phyloP scores from a whole-genome alignment of 2,888 invertebrate genomes.

The Heteromurus nitidus region DNA sequence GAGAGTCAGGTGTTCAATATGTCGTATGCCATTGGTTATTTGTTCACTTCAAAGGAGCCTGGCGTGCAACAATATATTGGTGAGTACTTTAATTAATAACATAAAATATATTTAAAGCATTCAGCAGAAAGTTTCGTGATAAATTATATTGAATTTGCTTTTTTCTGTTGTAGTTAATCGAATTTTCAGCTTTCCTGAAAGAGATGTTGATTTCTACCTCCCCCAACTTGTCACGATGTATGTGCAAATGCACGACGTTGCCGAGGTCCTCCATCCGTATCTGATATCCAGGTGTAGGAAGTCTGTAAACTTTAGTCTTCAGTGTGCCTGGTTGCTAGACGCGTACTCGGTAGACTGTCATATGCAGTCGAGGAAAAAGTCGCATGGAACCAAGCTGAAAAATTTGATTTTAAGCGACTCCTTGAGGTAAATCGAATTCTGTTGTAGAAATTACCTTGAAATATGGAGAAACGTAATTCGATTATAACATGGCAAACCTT shows the following conservation, averaged over 20 bases:
- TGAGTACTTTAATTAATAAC: too few relatives aligned
- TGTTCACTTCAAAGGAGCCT: constrained; percentile 98
- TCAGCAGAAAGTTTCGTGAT: too few relatives aligned
- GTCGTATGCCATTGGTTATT: constrained; percentile 98
- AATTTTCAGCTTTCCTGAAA: constrained; percentile 94
- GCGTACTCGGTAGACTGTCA: constrained; percentile 90
- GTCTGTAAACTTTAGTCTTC: constrained; percentile 96
- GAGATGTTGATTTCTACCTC: constrained; percentile 97
- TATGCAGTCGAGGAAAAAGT: constrained; percentile 82
- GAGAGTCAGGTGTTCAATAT: constrained; percentile 99
- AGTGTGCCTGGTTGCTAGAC: constrained; percentile 96
- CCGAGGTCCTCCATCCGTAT: constrained; percentile 92
- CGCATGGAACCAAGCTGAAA: constrained; percentile 84
- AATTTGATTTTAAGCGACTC: constrained; percentile 85
- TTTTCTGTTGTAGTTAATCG: constrained; percentile 84
- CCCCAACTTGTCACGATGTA: constrained; percentile 99
- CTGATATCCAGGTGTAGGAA: constrained; percentile 90
- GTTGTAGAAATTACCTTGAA: not conserved
- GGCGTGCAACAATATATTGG: constrained; percentile 98
- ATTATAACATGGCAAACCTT: not conserved
- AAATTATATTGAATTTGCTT: too few relatives aligned
- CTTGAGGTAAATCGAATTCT: constrained; percentile 75
- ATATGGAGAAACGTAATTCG: not conserved
- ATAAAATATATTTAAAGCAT: too few relatives aligned
- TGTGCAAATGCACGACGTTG: constrained; percentile 97